Base-by-base conservation (phyloP, 2,888 invertebrate species). In the Phyllotreta cruciferae region DNA sequence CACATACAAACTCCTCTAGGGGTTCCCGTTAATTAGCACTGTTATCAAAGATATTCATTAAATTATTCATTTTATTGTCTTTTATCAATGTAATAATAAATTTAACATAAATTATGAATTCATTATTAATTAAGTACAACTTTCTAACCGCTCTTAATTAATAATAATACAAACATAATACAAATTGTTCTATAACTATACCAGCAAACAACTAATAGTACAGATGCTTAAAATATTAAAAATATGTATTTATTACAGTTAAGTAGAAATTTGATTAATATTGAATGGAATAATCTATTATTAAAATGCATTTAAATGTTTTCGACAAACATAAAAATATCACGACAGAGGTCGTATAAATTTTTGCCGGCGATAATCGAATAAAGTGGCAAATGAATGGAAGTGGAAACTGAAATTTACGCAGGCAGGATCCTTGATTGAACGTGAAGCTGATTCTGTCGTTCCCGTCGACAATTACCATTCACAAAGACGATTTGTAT, bases 1-100 rank as follows among this genome's bases (percentile, higher is more conserved):
- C 79, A 77, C 78, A 79, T 78, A 77, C 75, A 78, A 75, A 73
- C 73, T 74, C 72, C 77, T 74, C 77, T 50, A 66, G 79, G 76
- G 78, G 76, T 73, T 71, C 73, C 74, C 75, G 73, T 77, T 79
- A 79, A 78, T 78, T 78, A 79, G 75, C 70, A 70, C 72, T 73
- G 75, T 74, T 76, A 75, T 77, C 78, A 78, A 75, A 77, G 76
- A 77, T 75, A 78, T 75, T 75, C 74, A 71, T 73, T 77, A 60
- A 66, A 66, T 68, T 62, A 66, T 66, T 68, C 57, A 68, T 65
- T 66, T 66, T 56, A 66, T 63, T 60, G 60, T 64, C 69, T 66
- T 68, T 57, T 52, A 37, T 64, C 62, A 63, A 62, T 24, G 24
- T 24, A 24, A 1, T 24, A 24, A 24, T 24, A 24, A 24, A 24